Evolutionary conservation across 2,113 vertebrate genomes (phyloP), one percentile per base, ranked within the genome.

Genomic region (Semnornis frantzii): DNA sequence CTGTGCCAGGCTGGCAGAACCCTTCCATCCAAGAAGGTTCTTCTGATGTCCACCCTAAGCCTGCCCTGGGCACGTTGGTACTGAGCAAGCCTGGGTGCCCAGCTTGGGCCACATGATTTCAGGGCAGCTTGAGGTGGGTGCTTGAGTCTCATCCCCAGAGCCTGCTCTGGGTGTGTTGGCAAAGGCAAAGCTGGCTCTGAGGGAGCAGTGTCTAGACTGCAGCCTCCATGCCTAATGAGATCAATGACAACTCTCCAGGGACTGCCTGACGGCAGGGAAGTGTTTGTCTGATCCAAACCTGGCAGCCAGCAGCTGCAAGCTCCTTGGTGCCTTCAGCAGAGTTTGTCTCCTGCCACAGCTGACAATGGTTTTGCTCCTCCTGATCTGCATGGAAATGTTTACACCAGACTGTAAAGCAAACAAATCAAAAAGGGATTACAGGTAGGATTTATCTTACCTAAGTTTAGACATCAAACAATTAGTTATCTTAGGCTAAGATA

Each of bases 211-310:
- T 74, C 87, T 94, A 89, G 39, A 77, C 37, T 68, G 28, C 27
- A 92, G 87, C 30, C 60, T 74, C 42, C 60, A 74, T 31, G 14
- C 77, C 55, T 74, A 91, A 82, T 91, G 88, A 91, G 75, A 93
- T 90, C 95, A 94, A 92, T 82, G 75, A 93, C 28, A 87, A 60
- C 28, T 52, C 60, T 81, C 54, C 25, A 64, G 52, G 57, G 68
- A 59, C 25, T 57, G 33, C 27, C 18, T 91, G 46, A 71, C 46
- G 68, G 72, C 28, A 91, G 57, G 71, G 89, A 95, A 74, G 63
- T 82, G 58, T 73, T 86, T 82, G 21, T 77, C 57, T 77, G 68
- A 94, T 93, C 25, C 57, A 80, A 92, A 77, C 85, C 24, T 87
- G 64, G 70, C 12, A 72, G 74, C 28, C 9, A 87, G 19, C 15